Conservation (phyloP, 2,797 vertebrate genomes). For the Sebastes variabilis region DNA sequence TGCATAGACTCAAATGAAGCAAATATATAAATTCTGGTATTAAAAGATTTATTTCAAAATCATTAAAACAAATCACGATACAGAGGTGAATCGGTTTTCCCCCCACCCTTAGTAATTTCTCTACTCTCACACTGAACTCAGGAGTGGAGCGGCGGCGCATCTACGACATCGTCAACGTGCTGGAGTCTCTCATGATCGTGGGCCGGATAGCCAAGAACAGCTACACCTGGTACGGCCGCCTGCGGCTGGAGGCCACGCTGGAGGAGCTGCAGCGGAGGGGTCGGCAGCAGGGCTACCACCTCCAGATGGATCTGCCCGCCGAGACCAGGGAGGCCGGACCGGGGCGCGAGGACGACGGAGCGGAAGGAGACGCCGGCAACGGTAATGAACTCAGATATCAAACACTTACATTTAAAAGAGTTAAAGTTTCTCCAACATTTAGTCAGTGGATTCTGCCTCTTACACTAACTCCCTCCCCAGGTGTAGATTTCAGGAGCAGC, state of each 20-base stretch:
- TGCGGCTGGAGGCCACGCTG: constrained; percentile 86
- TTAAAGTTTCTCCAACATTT: neutral
- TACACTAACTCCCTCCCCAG: neutral
- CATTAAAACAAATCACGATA: too few relatives aligned
- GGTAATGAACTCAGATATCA: constrained; percentile 82
- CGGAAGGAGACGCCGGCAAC: constrained; percentile 75
- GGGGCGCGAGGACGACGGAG: constrained; percentile 68
- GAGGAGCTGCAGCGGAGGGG: constrained; percentile 85
- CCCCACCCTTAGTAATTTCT: neutral
- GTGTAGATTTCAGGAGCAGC: neutral
- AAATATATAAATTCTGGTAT: too few relatives aligned
- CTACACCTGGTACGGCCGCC: constrained; percentile 91
- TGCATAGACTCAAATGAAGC: too few relatives aligned
- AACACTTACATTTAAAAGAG: too few relatives aligned
- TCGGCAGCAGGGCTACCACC: constrained; percentile 88
- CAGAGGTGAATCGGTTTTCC: too few relatives aligned
- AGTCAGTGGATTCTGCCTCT: neutral
- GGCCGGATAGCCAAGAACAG: constrained; percentile 94
- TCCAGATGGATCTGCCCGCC: constrained; percentile 82
- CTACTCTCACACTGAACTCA: constrained; percentile 39
- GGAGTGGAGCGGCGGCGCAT: constrained; percentile 94
- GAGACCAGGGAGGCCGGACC: constrained; percentile 44
- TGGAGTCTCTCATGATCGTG: constrained; percentile 92
- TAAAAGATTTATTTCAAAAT: rapidly evolving
- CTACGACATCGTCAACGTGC: constrained; percentile 94